Conservation (phyloP, 2,113 vertebrate genomes). For the Antechinus stuartii region DNA sequence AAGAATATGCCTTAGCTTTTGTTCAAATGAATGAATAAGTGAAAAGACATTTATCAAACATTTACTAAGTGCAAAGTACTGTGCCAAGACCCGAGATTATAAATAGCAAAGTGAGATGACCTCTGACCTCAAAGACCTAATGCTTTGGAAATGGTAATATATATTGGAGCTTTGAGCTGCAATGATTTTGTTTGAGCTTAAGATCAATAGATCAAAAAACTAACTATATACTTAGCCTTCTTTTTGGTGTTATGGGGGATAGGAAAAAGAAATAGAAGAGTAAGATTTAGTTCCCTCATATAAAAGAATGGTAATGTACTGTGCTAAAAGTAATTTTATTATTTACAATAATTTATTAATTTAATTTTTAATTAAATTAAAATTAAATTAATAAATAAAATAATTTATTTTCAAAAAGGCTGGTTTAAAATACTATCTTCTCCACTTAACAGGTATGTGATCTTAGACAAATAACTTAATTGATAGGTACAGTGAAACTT, state of each 20-base stretch:
- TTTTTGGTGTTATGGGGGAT: background rate
- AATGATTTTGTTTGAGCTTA: background rate
- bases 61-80: background rate
- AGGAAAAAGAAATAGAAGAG: background rate
- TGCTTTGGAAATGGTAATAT: background rate
- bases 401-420: background rate
- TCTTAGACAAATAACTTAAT: background rate
- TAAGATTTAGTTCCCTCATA: background rate
- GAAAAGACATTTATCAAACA: background rate
- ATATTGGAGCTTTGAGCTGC: background rate
- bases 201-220: background rate
- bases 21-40: background rate
- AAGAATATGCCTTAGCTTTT: background rate
- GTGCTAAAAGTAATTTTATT: background rate
- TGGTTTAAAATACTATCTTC: background rate
- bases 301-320: background rate
- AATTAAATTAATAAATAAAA: background rate
- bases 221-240: background rate
- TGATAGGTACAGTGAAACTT: background rate
- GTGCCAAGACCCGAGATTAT: background rate
- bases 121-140: background rate
- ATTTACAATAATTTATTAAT: too few relatives aligned
- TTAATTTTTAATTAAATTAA: too few relatives aligned
- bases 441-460: background rate
- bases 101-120: background rate